Evolutionary conservation across 37 sponge, comb jelly and placozoan species (phyloP), one percentile per base, ranked within the genome.

Genomic region (Chondrilla cf. caribensis): DNA sequence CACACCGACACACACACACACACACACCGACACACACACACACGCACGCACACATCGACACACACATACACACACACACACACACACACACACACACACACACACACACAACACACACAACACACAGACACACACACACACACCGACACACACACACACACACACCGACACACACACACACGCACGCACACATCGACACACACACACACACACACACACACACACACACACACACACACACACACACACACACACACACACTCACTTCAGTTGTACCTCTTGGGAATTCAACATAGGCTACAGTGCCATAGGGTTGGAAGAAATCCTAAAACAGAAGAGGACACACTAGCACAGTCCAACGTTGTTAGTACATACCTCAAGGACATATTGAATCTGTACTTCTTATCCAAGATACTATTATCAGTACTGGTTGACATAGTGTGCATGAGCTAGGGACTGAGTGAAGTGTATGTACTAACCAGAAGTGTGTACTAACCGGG

Each of bases 211-310:
- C 80, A 79, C 37, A 59, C 59, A 79, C 62, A 29, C 55, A 43
- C 8, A 6, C 44, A 67, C 68, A 67, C 68, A 29, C 68, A 67
- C 31, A 67, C 35, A 67, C 68, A 67, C 68, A 67, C 19, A 17
- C 47, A 40, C 76, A 42, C 19, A 18, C 58, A 41, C 58, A 6
- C n/a, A 8, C 59, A 81, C 54, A 22, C 3, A 38, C 33, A 77
- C 79, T 79, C 24, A 89, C 93, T 72, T 94, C 89, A 24, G 86
- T 88, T n/a, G 83, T 84, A 1, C 89, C 92, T 38, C 51, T 71
- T 0, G 31, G 36, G 60, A 86, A 94, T 8, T 94, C 92, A 29
- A 94, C 83, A 60, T 40, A 94, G 0, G 81, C 86, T 57, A 93
- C 91, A 18, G 77, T 83, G 26, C 82, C 88, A 85, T 60, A 93